A percentile compares a stretch with the other conserved stretches of the same genome.
phyloP scores from a whole-genome alignment of 2,888 invertebrate genomes.

The Anagyrus pseudococci region DNA sequence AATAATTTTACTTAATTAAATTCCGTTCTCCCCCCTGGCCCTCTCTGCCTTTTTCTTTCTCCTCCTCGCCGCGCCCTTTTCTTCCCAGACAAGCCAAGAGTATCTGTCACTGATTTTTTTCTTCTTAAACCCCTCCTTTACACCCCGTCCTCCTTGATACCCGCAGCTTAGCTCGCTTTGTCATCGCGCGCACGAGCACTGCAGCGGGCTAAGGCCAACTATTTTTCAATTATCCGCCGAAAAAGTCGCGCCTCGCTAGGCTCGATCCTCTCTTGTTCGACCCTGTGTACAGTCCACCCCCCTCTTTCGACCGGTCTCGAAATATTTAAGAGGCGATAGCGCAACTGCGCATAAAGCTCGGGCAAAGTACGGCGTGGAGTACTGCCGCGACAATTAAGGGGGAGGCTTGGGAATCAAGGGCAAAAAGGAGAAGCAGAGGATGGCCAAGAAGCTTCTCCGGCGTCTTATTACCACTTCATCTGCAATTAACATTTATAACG shows the following conservation, averaged over 20 bases:
- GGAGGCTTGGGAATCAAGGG: too few relatives aligned
- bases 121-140: neutral
- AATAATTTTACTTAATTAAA: constrained; percentile 62
- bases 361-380: constrained; percentile 42
- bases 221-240: constrained; percentile 26
- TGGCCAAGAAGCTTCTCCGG: constrained; percentile 27
- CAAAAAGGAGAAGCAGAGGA: too few relatives aligned
- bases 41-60: constrained; percentile 11
- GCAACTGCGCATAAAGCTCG: constrained; percentile 3
- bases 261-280: too few relatives aligned
- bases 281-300: neutral
- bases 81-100: constrained; percentile 18
- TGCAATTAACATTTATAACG: constrained; percentile 62
- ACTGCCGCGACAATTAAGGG: constrained; percentile 43
- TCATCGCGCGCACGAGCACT: neutral
- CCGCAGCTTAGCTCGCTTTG: too few relatives aligned
- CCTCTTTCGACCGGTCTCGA: neutral
- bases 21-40: constrained; percentile 55
- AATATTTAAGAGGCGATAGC: neutral
- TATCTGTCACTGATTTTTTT: constrained; percentile 37
- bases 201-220: constrained; percentile 6
- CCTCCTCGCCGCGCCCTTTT: neutral
- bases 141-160: neutral
- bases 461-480: constrained; percentile 62
- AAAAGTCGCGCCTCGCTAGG: constrained; percentile 9